Evolutionary conservation across 2,113 vertebrate genomes (phyloP), one percentile per base, ranked within the genome.

Genomic region (Rhipidura dahli): DNA sequence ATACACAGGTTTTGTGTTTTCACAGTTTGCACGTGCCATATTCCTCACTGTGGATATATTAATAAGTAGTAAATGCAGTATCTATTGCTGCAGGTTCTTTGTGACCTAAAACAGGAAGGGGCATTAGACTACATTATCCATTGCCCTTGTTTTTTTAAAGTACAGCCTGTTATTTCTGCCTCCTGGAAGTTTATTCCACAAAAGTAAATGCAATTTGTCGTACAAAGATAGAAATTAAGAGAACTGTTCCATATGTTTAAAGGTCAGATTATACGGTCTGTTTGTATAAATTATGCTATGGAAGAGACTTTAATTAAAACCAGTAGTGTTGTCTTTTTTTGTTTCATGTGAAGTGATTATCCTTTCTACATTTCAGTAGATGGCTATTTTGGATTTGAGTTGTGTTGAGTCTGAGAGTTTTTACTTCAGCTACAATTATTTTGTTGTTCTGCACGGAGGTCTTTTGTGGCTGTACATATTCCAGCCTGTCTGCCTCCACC

Each of bases 401-500:
- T 87, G 53, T 3, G 2, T 66, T 84, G 54, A 71, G 56, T 60
- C 27, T 9, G 22, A 77, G 33, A 18, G 35, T 64, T 96, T 90
- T 45, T 83, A 5, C 54, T 59, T 88, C 6, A 89, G n/a, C 81
- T 56, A 31, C 31, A 30, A 26, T 44, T 37, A 87, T 93, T 84
- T 72, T 94, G 42, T 63, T 96, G 89, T 90, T 97, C 91, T 59
- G 31, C 76, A 95, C 59, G 93, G 94, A 89, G 83, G 15, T n/a
- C 20, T 39, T 86, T 28, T 37, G 44, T 20, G 7, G 64, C 94
- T 96, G 85, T 92, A 40, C 12, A 6, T 85, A 50, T 65, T 78
- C 84, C 95, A 97, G 54, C 69, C 84, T 91, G 95, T 68, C 94
- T 90, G 93, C 64, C 94, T 95, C 72, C 83, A 78, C 71, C 77